phyloP scores from a whole-genome alignment of 1,140 invertebrate species.

The Diabrotica undecimpunctata region DNA sequence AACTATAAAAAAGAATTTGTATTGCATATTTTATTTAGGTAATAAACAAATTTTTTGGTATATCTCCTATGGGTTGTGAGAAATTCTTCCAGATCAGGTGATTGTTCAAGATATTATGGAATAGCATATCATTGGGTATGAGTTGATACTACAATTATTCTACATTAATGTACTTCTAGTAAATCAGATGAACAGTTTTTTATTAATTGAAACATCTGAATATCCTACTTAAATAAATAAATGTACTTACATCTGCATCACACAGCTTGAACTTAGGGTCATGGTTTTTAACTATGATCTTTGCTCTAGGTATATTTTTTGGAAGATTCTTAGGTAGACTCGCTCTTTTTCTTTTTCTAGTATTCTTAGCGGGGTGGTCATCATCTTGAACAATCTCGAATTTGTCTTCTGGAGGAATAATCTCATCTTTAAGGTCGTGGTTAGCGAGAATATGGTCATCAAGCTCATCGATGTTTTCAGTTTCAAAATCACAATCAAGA shows the following conservation, averaged over 20 bases:
- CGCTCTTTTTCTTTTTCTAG: not conserved
- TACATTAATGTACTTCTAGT: conserved; percentile 13
- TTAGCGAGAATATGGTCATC: conserved; percentile 28
- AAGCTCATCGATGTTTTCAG: conserved; percentile 22
- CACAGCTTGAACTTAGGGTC: not conserved
- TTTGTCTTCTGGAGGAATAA: conserved; percentile 16
- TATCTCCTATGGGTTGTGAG: too few species aligned
- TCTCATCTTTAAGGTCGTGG: conserved; percentile 5
- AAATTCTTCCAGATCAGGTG: too few species aligned
- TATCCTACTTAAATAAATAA: too few species aligned
- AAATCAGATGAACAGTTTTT: not conserved
- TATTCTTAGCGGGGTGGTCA: not conserved
- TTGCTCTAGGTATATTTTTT: not conserved
- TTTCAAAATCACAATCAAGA: conserved; percentile 25
- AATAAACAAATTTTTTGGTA: too few species aligned
- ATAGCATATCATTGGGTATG: too few species aligned
- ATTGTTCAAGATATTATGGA: too few species aligned
- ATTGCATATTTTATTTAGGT: too few species aligned
- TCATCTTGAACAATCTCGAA: not conserved
- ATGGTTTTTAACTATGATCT: not conserved
- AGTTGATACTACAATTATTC: too few species aligned
- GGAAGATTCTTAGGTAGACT: not conserved
- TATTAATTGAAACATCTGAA: too few species aligned
- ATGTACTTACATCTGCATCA: too few species aligned
- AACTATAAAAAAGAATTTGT: too few species aligned